Evolutionary conservation across 2,797 vertebrate species (phyloP), one percentile per base, ranked within the genome.

Genomic region (Mormyrops attenuatus): DNA sequence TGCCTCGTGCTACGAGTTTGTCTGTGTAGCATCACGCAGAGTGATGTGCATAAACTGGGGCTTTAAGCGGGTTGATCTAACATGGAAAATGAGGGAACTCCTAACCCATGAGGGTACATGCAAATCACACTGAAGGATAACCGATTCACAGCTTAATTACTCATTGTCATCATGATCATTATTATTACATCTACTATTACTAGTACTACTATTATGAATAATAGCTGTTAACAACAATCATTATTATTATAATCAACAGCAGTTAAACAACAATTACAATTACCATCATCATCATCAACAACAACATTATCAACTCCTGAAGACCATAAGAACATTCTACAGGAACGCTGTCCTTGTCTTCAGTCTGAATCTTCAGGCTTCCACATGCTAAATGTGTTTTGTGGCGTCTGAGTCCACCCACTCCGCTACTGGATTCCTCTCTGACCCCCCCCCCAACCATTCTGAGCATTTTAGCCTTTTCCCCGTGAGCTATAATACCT

Each of bases 91-190:
- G 52, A 47, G n/a, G 63, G 41, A 66, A 86, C 8, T 38, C 55
- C 5, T 20, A 3, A 15, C 30, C 13, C 57, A 6, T 38, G 44
- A 85, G 47, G 11, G 20, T 52, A 69, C 55, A 66, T n/a, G 38
- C 73, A 80, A 88, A 88, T 88, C 88, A 44, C 84, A 91, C 89
- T 5, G 47, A 86, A 86, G 26, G n/a, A 15, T 3, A 15, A 52
- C 11, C 13, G 47, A 86, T 52, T 86, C 50, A 52, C 84, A 86
- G 22, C 15, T 34, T 34, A 50, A 86, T 44, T 80, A 41, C 73
- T 80, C 41, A 80, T 80, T 5, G 0, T 17, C 17, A n/a, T 44
- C 41, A n/a, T 38, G 2, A 77, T 77, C 5, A 77, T 17, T 6
- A 77, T 9, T 80, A 41, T 5, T 9, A 38, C 26, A 30, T 30